These are phyloP conservation scores for Erinaceus europaeus DNA, from an alignment of 2,113 vertebrate genomes.

Conservation along the genomic window DNA sequence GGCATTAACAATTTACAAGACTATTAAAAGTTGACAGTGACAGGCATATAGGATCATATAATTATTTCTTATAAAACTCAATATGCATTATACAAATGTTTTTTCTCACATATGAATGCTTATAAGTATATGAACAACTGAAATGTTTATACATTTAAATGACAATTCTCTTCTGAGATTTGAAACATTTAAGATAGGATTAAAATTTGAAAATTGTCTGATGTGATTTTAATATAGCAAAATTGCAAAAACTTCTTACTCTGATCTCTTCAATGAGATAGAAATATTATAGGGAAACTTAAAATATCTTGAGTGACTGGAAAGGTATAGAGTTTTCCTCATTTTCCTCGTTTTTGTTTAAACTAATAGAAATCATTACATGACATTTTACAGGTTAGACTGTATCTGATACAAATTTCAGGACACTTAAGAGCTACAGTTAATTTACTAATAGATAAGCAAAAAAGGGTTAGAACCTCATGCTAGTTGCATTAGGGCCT, in stretches of 20 bases:
- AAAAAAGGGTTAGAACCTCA: background rate
- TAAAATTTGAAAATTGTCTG: background rate
- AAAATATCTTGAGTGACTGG: no score
- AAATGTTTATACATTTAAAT: background rate
- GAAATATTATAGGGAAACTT: background rate
- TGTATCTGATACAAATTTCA: no score
- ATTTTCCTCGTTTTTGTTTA: no score
- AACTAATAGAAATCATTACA: no score
- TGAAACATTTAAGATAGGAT: background rate
- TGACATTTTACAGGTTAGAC: no score
- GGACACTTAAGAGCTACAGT: no score
- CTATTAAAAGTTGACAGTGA: background rate
- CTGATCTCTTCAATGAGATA: background rate
- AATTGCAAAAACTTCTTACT: background rate
- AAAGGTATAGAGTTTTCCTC: no score
- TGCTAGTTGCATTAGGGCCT: background rate
- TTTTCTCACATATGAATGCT: background rate
- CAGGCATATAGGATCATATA: background rate
- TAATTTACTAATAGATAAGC: constrained; percentile 13
- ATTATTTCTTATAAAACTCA: background rate
- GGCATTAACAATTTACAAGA: background rate
- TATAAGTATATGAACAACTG: background rate
- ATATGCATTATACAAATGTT: background rate
- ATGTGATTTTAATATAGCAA: background rate
- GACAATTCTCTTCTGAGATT: background rate